Conservation (phyloP, 2,888 invertebrate genomes). For the Phyllotreta cruciferae region DNA sequence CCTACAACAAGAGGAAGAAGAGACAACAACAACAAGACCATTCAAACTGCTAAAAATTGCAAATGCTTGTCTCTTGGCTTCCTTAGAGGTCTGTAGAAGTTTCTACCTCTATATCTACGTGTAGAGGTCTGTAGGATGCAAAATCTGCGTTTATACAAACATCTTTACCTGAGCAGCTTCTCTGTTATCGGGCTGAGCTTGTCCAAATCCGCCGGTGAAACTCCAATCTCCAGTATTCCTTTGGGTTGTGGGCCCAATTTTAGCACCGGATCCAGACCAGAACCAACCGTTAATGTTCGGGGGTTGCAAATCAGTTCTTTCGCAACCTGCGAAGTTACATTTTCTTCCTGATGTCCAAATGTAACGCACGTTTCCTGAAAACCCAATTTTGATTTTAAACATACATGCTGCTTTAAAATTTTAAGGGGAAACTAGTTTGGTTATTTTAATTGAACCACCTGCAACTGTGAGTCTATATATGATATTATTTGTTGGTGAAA, state of each 20-base stretch:
- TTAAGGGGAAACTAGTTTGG: background rate
- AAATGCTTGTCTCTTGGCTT: too few species aligned
- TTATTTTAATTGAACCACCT: too few species aligned
- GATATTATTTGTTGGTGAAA: too few species aligned
- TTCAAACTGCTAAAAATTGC: too few species aligned
- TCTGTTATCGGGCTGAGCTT: constrained; percentile 88
- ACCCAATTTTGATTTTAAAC: background rate
- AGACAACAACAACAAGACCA: too few species aligned
- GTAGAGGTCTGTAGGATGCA: too few species aligned
- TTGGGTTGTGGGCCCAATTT: constrained; percentile 87
- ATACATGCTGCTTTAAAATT: too few species aligned
- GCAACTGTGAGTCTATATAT: too few species aligned
- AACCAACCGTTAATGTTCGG: constrained; percentile 90
- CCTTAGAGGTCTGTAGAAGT: too few species aligned
- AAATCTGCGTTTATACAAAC: too few species aligned
- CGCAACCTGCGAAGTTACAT: constrained; percentile 91
- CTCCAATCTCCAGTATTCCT: constrained; percentile 92
- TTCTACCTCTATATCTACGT: too few species aligned
- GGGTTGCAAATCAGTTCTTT: constrained; percentile 82
- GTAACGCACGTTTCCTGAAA: constrained; percentile 62
- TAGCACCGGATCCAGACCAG: constrained; percentile 92
- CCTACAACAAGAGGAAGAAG: too few species aligned
- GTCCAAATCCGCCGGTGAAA: constrained; percentile 85
- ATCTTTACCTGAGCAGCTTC: constrained; percentile 81
- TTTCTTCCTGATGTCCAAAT: constrained; percentile 94